Evolutionary conservation across 35 echinoderm and acorn worm genomes (phyloP), one percentile per base, ranked within the genome.

Genomic region (Ophioderma brevispina): DNA sequence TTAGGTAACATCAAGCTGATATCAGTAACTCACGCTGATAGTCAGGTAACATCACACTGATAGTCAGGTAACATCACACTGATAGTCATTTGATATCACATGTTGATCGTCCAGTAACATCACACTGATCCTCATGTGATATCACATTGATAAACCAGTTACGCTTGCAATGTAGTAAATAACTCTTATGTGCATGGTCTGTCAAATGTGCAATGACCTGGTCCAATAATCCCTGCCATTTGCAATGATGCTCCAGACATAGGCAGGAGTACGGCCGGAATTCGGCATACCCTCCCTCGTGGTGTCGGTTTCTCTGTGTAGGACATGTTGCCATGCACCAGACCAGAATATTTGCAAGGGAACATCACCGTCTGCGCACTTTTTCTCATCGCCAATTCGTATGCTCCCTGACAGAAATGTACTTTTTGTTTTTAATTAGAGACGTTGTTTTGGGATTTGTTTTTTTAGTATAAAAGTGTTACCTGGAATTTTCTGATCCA

Each of bases 311-410:
- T 99, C 79, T 99, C 97, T 59, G 94, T 99, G 91, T 99, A 94
- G 4, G 93, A 90, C 93, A 99, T 93, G 56, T 93, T 95, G 19
- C 79, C 87, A 41, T 85, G 43, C n/a, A 93, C 97, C 4, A 91
- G 92, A 64, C 94, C 91, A 13, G 93, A 89, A 76, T 99, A 99
- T 84, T 95, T 95, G 78, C 97, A 99, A 1, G 97, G 97, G 81
- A 99, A 99, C 97, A 99, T 99, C 30, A 99, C 97, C 35, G 97
- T 99, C 91, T 99, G 97, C 32, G 97, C 97, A 39, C 95, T 94
- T 70, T 99, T 99, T 88, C 95, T 94, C 97, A 99, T 99, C 0
- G 97, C 97, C 82, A 99, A 81, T 99, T 37, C 97, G 80, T 55
- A 99, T 99, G 77, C 97, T 95, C 32, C 97, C 97, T 99, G 90